Evolutionary conservation across 2,888 invertebrate genomes (phyloP).

Genomic region (Tachystola acroxantha): DNA sequence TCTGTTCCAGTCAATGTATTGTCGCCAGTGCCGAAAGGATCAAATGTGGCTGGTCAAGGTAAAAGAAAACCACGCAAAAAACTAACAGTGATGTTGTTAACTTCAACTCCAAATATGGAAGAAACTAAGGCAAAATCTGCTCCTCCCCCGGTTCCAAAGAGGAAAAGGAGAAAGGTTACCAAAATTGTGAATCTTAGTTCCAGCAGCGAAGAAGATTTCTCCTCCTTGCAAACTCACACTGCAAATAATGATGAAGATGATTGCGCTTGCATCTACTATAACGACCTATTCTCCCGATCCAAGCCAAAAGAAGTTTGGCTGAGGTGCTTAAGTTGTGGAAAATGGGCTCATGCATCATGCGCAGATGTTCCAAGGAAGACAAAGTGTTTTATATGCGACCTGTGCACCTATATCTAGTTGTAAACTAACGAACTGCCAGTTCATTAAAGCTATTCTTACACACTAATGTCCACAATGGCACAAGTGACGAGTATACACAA

Average conservation of each 20-base stretch:
- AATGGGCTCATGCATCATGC: constrained; percentile 20
- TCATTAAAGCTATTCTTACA: too few relatives aligned
- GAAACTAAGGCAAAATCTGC: constrained; percentile 18
- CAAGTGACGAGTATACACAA: too few relatives aligned
- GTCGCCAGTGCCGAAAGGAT: constrained; percentile 17
- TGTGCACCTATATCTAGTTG: too few relatives aligned
- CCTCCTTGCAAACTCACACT: constrained; percentile 1
- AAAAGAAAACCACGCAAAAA: constrained; percentile 21
- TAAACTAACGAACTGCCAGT: too few relatives aligned
- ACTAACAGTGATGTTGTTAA: constrained; percentile 16
- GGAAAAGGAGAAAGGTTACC: constrained; percentile 13
- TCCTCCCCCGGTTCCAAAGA: constrained; percentile 17
- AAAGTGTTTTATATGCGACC: constrained; percentile 11
- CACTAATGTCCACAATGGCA: too few relatives aligned
- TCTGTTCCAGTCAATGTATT: constrained; percentile 15
- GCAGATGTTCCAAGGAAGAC: constrained; percentile 18
- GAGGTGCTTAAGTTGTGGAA: constrained; percentile 14
- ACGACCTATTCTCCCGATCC: constrained; percentile 21
- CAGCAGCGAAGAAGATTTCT: constrained; percentile 12
- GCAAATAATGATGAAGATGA: constrained; percentile 15
- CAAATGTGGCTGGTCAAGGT: constrained; percentile 19
- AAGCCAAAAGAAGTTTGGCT: constrained; percentile 20
- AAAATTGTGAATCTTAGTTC: constrained; percentile 13
- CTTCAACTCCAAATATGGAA: constrained; percentile 21
- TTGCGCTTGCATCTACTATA: constrained; percentile 21